Percentiles rank a stretch among this genome's conserved stretches.
These are phyloP conservation scores for Glaucopsyche alexis DNA, from an alignment of 2,888 invertebrate species.

Conservation along the genomic window DNA sequence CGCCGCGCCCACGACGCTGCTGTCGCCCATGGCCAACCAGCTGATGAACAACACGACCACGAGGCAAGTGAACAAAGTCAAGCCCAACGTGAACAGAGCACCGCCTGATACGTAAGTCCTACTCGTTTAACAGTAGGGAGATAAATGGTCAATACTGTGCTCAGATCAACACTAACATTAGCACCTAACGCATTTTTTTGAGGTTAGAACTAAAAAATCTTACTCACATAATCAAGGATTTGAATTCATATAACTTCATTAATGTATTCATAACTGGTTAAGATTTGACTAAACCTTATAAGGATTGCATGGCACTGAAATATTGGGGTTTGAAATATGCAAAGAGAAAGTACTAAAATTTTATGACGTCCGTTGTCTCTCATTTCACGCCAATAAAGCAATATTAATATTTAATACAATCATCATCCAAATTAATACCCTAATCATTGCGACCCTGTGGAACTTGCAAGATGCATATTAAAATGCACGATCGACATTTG, in stretches of 20 bases:
- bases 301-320: background rate
- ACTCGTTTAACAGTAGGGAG: constrained; percentile 34
- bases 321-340: background rate
- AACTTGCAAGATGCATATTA: background rate
- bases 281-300: background rate
- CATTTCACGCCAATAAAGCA: background rate
- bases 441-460: background rate
- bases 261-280: background rate
- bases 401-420: background rate
- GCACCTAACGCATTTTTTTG: background rate
- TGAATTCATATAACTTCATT: background rate
- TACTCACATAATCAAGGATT: background rate
- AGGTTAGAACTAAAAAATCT: background rate
- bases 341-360: background rate
- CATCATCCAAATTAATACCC: background rate
- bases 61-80: constrained; percentile 93
- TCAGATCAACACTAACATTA: background rate
- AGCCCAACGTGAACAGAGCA: constrained; percentile 90
- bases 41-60: constrained; percentile 87
- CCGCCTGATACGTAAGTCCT: constrained; percentile 84
- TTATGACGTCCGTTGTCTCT: background rate
- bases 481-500: background rate
- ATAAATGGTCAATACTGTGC: background rate
- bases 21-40: constrained; percentile 83
- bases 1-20: constrained; percentile 83